A percentile compares a stretch with the other conserved stretches of the same genome.
Conservation (phyloP, 2,797 vertebrate species). For the Intellagama lesueurii region DNA sequence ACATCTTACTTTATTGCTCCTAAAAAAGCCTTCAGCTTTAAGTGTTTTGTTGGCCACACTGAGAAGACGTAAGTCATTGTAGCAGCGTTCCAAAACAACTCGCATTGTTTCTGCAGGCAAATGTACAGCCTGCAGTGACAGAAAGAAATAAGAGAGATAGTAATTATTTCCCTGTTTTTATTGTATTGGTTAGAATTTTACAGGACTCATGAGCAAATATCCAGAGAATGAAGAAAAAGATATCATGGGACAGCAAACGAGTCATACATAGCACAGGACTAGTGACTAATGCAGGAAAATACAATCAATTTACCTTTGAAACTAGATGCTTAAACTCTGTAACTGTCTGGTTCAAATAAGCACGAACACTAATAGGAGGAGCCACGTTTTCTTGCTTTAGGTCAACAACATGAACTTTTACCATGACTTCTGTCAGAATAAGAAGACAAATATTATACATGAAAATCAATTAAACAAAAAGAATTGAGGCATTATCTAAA, state of each 20-base stretch:
- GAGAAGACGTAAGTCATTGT: constrained; percentile 95
- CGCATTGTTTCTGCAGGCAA: constrained; percentile 92
- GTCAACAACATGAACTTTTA: constrained; percentile 96
- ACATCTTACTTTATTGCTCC: constrained; percentile 94
- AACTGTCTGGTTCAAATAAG: constrained; percentile 96
- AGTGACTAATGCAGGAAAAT: not conserved
- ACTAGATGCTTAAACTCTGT: constrained; percentile 97
- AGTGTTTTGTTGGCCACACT: constrained; percentile 94
- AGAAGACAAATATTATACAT: constrained; percentile 27
- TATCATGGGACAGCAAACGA: not conserved
- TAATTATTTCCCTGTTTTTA: not conserved
- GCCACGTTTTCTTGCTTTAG: constrained; percentile 91
- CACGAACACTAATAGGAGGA: constrained; percentile 91
- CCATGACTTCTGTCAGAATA: constrained; percentile 92
- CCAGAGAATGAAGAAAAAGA: not conserved
- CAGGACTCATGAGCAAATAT: not conserved
- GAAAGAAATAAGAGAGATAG: not conserved
- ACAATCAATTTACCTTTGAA: constrained; percentile 86
- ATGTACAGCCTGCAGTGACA: constrained; percentile 81
- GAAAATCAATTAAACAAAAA: not conserved
- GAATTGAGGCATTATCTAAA: not conserved
- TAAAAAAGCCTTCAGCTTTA: constrained; percentile 98
- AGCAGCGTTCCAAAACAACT: constrained; percentile 96
- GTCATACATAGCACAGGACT: not conserved
- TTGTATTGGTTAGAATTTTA: not conserved